Evolutionary conservation across 2,113 vertebrate species (phyloP).

Genomic region (Willisornis vidua): DNA sequence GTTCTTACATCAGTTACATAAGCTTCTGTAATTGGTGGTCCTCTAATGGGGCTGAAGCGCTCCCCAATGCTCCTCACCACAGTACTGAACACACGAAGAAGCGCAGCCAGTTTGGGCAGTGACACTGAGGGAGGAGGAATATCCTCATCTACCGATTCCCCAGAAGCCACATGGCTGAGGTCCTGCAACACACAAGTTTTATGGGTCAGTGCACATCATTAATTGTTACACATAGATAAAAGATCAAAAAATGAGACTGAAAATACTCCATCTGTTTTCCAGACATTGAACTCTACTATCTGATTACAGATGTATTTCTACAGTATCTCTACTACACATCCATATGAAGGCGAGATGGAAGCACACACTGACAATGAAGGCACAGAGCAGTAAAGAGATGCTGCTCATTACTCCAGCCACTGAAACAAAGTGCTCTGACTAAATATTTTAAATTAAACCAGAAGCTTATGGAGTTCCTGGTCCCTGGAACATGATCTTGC

Average conservation of each 20-base stretch:
- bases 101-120: conserved; percentile 92
- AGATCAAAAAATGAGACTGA: neutral
- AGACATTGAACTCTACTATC: neutral
- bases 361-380: neutral
- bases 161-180: conserved; percentile 89
- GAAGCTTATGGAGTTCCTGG: neutral
- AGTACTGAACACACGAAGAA: conserved; percentile 95
- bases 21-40: conserved; percentile 92
- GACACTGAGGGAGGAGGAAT: conserved; percentile 95
- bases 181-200: conserved; percentile 78
- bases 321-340: neutral
- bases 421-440: neutral
- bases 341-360: rapidly evolving
- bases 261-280: neutral
- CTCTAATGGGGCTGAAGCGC: conserved; percentile 91
- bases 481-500: neutral
- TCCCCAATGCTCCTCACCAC: conserved; percentile 98
- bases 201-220: neutral
- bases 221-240: neutral
- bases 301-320: neutral
- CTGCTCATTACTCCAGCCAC: neutral
- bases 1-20: conserved; percentile 93
- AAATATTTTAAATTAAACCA: neutral
- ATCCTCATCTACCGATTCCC: conserved; percentile 91
- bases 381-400: neutral